These are phyloP conservation scores for Cylloceria caligata DNA, from an alignment of 2,888 invertebrate species.

Conservation along the genomic window DNA sequence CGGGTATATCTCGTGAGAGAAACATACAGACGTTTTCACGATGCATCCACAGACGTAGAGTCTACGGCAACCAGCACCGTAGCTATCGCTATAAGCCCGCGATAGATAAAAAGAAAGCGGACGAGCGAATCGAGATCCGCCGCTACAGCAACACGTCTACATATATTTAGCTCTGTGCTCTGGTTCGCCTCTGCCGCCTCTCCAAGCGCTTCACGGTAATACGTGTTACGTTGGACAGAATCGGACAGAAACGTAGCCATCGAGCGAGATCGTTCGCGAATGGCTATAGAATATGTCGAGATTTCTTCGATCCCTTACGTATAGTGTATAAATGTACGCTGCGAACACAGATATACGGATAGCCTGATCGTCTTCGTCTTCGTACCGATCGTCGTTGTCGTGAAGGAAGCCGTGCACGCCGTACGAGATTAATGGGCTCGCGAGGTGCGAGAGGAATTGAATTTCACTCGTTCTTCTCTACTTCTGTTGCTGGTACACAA, in stretches of 20 bases:
- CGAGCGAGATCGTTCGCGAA: conserved; percentile 42
- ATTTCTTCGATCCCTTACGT: conserved; percentile 62
- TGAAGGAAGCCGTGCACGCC: conserved; percentile 53
- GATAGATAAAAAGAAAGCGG: conserved; percentile 66
- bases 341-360: conserved; percentile 18
- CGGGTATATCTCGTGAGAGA: conserved; percentile 60
- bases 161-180: conserved; percentile 41
- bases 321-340: conserved; percentile 28
- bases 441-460: conserved; percentile 68
- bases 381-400: conserved; percentile 51
- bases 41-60: conserved; percentile 48
- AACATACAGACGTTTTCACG: conserved; percentile 48
- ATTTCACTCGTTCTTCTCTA: conserved; percentile 69
- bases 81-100: conserved; percentile 42
- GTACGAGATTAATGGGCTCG: conserved; percentile 66
- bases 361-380: conserved; percentile 43
- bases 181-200: conserved; percentile 43
- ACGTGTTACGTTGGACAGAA: conserved; percentile 66
- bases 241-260: conserved; percentile 50
- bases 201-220: conserved; percentile 45
- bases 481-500: conserved; percentile 60
- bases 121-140: conserved; percentile 66
- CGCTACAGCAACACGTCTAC: conserved; percentile 33
- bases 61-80: conserved; percentile 26
- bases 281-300: conserved; percentile 52